These are phyloP conservation scores for Onychomys leucogaster DNA, from an alignment of 2,797 vertebrate genomes.

Conservation along the genomic window DNA sequence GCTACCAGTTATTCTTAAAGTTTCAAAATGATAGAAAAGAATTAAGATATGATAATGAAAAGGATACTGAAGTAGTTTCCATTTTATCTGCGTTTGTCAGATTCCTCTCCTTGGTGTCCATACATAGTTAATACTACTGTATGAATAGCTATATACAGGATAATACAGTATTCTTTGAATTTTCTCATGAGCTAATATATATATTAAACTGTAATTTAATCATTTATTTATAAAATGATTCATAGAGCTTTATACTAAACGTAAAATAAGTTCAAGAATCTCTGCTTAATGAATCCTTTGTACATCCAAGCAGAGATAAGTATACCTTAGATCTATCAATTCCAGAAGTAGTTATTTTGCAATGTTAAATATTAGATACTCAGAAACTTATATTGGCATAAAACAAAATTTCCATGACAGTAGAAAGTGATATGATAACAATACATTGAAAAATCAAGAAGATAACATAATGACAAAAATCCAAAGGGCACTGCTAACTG, in stretches of 20 bases:
- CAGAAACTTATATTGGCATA: not conserved
- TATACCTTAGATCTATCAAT: not conserved
- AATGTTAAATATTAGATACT: not conserved
- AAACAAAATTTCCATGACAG: not conserved
- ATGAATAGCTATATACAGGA: not conserved
- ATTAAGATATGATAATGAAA: conserved; percentile 30
- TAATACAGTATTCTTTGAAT: not conserved
- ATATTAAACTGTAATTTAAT: conserved; percentile 8
- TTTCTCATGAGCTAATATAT: not conserved
- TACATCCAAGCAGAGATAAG: not conserved
- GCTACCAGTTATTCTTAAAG: conserved; percentile 20
- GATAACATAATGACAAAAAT: not conserved
- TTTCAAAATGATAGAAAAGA: conserved; percentile 50
- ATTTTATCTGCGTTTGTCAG: not conserved
- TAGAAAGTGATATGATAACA: not conserved
- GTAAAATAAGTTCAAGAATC: not conserved
- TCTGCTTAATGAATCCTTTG: not conserved
- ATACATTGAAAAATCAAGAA: not conserved
- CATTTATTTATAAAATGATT: conserved; percentile 42
- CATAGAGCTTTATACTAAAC: not conserved
- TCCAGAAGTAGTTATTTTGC: not conserved
- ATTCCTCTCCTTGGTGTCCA: not conserved
- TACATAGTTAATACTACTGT: not conserved
- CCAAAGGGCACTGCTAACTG: not conserved
- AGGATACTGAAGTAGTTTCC: not conserved